Base-by-base conservation (phyloP, 2,888 invertebrate species). In the Melangyna quadrimaculata region DNA sequence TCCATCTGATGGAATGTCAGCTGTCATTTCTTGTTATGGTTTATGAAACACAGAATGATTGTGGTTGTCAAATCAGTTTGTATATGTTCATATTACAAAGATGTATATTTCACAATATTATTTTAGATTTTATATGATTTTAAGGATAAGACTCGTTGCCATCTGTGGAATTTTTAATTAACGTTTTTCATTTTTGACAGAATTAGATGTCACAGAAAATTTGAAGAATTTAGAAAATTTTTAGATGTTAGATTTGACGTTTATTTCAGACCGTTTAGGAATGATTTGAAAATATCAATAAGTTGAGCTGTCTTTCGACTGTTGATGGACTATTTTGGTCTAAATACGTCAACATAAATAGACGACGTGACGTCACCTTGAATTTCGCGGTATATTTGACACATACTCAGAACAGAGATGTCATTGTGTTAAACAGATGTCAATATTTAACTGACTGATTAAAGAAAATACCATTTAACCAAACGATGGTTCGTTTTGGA, bases 1-100 rank as follows among this genome's bases (percentile, higher is more conserved):
- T 27, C 22, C 65, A 53, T 40, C n/a, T 24, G 59, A 59, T 59
- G 35, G 19, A 35, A 40, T 57, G 81, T 67, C 70, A 55, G 74
- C 59, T 77, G 75, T 77, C 59, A 24, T 22, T 69, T 14, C 32
- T 45, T n/a, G 17, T 35, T 45, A 29, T 19, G 53, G 63, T 74
- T 53, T 51, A 63, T 65, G 29, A 65, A 45, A 65, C 17, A 10
- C 8, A n/a, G 2, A 22, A 65, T 67, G 32, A 67, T 22, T 17
- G 5, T 67, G 48, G 19, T 48, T 67, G 51, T 43, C 59, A 63
- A 63, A 35, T 59, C 32, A 61, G 61, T 40, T 48, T 22, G 0
- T 5, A 9, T 10, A n/a, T 37, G n/a, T 10, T n/a, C n/a, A n/a
- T n/a, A n/a, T n/a, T n/a, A n/a, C n/a, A 27, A 2, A 53, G 2